Conservation (phyloP, 2,797 vertebrate genomes). For the Clarias fuscus region DNA sequence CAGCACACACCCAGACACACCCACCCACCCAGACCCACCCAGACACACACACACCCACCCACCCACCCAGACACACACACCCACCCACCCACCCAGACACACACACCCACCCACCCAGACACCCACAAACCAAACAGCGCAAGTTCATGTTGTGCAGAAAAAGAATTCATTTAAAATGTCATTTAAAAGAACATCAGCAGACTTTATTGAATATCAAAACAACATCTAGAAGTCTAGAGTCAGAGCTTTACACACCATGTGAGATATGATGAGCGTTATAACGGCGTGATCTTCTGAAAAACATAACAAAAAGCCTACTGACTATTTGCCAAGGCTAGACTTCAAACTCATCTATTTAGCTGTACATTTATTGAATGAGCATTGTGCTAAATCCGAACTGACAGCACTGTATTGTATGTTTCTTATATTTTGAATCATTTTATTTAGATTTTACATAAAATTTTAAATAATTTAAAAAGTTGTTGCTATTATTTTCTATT, state of each 20-base stretch:
- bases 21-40: fast-evolving
- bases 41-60: too few species aligned
- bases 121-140: neutral
- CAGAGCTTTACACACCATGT: neutral
- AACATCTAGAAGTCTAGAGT: neutral
- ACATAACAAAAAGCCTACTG: neutral
- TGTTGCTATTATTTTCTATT: too few species aligned
- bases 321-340: neutral
- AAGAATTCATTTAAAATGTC: neutral
- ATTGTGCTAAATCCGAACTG: too few species aligned
- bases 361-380: neutral
- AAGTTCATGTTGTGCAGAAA: neutral
- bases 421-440: too few species aligned
- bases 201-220: neutral
- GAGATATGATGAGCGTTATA: neutral
- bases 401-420: too few species aligned
- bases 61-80: too few species aligned
- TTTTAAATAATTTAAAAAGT: too few species aligned
- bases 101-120: too few species aligned
- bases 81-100: too few species aligned
- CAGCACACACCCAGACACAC: neutral
- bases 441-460: too few species aligned
- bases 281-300: neutral
- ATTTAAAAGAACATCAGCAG: neutral
- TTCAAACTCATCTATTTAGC: neutral